These are phyloP conservation scores for Drosophila vallismaia DNA, from an alignment of 2,888 invertebrate genomes.

Conservation along the genomic window DNA sequence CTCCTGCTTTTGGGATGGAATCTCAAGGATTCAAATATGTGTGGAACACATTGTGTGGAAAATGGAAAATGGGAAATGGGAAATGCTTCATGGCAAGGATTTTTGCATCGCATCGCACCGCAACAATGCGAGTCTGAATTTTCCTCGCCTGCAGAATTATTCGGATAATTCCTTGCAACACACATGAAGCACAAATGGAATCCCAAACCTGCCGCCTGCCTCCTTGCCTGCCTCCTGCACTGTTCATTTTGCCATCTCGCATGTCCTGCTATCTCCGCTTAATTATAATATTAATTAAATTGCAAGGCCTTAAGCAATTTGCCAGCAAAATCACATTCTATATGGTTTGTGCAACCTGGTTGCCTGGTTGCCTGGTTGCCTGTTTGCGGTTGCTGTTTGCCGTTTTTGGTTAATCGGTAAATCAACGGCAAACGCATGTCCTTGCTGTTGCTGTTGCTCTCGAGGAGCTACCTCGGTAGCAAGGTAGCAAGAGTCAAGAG, in stretches of 20 bases:
- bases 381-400: constrained; percentile 13
- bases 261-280: constrained; percentile 27
- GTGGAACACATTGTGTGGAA: too few relatives aligned
- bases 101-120: constrained; percentile 7
- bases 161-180: constrained; percentile 16
- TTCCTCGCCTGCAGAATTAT: constrained; percentile 12
- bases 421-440: constrained; percentile 28
- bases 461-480: too few relatives aligned
- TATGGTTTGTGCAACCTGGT: background rate
- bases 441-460: background rate
- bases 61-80: background rate
- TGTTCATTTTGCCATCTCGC: constrained; percentile 17
- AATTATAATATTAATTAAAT: constrained; percentile 61
- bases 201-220: background rate
- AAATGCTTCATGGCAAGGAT: constrained; percentile 10
- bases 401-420: constrained; percentile 32
- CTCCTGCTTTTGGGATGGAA: background rate
- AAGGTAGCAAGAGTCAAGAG: background rate
- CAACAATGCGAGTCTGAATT: constrained; percentile 24
- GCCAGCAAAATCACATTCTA: constrained; percentile 9
- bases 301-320: constrained; percentile 49
- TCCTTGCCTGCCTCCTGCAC: background rate
- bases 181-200: constrained; percentile 17
- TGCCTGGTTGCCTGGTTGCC: too few relatives aligned
- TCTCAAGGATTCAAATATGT: constrained; percentile 9